Evolutionary conservation across 2,113 vertebrate species (phyloP).

Genomic region (Cryptomyrus ogoouensis): DNA sequence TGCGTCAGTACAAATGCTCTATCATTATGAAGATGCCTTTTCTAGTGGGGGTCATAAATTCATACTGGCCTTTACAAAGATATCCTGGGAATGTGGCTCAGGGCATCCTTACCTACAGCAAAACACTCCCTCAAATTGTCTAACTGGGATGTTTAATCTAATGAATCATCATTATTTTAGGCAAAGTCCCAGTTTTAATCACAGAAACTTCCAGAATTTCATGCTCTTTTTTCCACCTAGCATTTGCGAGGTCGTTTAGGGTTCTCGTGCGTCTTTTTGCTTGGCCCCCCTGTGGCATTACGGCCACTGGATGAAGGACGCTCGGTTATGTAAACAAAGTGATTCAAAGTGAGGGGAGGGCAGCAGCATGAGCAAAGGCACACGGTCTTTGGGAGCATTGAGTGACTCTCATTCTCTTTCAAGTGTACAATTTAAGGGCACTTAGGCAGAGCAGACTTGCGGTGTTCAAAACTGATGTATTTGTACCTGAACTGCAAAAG

Average conservation of each 20-base stretch:
- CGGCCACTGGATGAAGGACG: background rate
- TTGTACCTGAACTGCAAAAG: background rate
- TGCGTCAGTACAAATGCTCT: background rate
- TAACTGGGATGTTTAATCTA: background rate
- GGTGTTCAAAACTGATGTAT: background rate
- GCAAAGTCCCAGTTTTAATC: background rate
- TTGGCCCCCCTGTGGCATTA: background rate
- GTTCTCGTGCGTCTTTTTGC: background rate
- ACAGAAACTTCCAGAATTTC: background rate
- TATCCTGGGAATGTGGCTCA: background rate
- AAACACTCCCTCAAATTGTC: background rate
- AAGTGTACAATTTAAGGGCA: background rate
- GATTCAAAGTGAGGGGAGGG: background rate
- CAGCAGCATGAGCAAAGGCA: background rate
- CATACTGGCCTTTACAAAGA: background rate
- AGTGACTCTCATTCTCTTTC: background rate
- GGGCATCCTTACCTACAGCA: background rate
- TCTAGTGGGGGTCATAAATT: background rate
- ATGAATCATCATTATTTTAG: background rate
- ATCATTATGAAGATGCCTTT: background rate
- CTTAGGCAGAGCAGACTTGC: background rate
- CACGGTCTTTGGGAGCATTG: background rate
- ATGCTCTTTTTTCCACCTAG: background rate
- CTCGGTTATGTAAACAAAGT: background rate
- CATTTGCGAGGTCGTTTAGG: background rate